Percentiles rank a stretch among this genome's conserved stretches.
phyloP scores from a whole-genome alignment of 2,888 invertebrate species.

The Drosophila leonis region DNA sequence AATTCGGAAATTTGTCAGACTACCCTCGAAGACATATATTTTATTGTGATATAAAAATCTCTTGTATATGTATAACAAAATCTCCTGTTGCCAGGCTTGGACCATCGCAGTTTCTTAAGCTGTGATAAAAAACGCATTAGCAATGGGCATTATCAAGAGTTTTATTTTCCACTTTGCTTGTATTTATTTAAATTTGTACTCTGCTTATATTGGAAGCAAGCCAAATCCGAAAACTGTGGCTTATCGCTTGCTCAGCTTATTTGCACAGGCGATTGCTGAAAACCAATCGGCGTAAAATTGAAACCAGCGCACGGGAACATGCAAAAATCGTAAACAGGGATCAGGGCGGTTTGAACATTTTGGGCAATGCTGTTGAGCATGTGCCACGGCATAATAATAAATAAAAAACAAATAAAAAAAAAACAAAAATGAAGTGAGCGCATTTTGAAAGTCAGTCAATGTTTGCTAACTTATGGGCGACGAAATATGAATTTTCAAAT shows the following conservation, averaged over 20 bases:
- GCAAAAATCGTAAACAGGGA: slow-evolving; percentile 62
- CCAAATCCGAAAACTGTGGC: slow-evolving; percentile 62
- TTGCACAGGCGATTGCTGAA: slow-evolving; percentile 85
- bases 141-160: slow-evolving; percentile 53
- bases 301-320: slow-evolving; percentile 77
- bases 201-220: slow-evolving; percentile 40
- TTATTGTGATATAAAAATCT: not conserved
- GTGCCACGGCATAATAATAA: slow-evolving; percentile 73
- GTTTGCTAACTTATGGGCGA: slow-evolving; percentile 61
- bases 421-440: slow-evolving; percentile 61
- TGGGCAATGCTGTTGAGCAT: slow-evolving; percentile 33
- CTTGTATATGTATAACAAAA: not conserved
- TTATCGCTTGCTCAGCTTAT: slow-evolving; percentile 83
- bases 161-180: slow-evolving; percentile 77
- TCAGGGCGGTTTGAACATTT: slow-evolving; percentile 33
- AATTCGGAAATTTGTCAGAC: not conserved
- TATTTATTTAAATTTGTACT: slow-evolving; percentile 80
- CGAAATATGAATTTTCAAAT: slow-evolving; percentile 71
- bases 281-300: slow-evolving; percentile 86
- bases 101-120: slow-evolving; percentile 19
- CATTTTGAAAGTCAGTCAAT: slow-evolving; percentile 49
- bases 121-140: slow-evolving; percentile 51
- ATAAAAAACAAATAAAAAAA: slow-evolving; percentile 56
- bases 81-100: not conserved
- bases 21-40: not conserved